Evolutionary conservation across 2,797 vertebrate genomes (phyloP).

Genomic region (Pterois miles): DNA sequence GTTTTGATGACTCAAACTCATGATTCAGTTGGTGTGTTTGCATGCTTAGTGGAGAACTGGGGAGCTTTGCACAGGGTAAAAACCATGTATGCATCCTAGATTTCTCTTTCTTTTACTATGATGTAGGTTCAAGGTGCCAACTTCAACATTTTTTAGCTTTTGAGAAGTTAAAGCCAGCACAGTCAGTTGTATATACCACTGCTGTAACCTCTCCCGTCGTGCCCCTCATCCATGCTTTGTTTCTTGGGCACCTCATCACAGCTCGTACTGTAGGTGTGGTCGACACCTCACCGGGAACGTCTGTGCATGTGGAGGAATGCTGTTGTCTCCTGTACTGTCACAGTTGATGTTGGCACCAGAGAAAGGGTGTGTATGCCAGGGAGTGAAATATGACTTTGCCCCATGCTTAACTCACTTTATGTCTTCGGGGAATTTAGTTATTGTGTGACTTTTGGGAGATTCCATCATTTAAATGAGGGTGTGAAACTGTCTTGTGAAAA

Average conservation of each 20-base stretch:
- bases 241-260: conserved; percentile 4
- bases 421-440: conserved; percentile 1
- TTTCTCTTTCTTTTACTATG: not conserved
- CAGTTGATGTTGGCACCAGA: not conserved
- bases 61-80: conserved; percentile 7
- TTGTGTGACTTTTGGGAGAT: not conserved
- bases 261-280: conserved; percentile 41
- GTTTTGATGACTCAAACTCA: conserved; percentile 65
- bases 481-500: conserved; percentile 22
- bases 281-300: conserved; percentile 10
- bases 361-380: conserved; percentile 28
- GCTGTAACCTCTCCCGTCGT: not conserved
- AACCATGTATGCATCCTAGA: not conserved
- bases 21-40: conserved; percentile 39
- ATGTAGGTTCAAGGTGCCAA: not conserved
- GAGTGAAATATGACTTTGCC: conserved; percentile 5
- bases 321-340: conserved; percentile 26
- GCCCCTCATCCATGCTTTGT: not conserved
- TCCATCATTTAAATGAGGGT: conserved; percentile 25
- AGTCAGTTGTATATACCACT: not conserved
- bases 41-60: conserved; percentile 15
- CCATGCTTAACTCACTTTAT: conserved; percentile 14
- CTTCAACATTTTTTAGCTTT: not conserved
- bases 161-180: not conserved
- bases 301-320: conserved; percentile 63